These are phyloP conservation scores for Passerina amoena DNA, from an alignment of 2,113 vertebrate species.

Conservation along the genomic window DNA sequence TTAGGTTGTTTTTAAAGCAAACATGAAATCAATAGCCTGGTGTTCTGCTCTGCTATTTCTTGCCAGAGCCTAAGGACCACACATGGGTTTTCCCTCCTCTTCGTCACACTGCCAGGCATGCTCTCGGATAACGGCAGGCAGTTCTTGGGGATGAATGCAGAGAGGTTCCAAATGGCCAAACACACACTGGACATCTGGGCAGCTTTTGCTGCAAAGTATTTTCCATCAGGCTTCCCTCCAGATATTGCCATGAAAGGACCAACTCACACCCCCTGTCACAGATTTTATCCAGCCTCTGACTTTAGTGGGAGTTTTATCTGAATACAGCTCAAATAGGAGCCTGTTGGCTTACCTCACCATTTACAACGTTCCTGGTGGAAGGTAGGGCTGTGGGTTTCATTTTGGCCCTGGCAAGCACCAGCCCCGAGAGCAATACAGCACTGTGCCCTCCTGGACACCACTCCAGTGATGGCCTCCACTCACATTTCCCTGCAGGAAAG, in stretches of 20 bases:
- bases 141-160: neutral
- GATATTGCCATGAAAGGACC: slow-evolving; percentile 12
- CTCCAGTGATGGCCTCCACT: neutral
- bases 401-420: neutral
- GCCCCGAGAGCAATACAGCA: neutral
- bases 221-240: slow-evolving; percentile 40
- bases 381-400: neutral
- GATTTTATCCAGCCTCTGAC: neutral
- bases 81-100: slow-evolving; percentile 27
- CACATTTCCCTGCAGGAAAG: neutral
- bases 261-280: neutral
- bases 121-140: neutral
- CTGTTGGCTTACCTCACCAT: neutral
- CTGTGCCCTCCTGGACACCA: neutral
- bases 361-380: neutral
- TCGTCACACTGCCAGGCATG: slow-evolving; percentile 11
- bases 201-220: slow-evolving; percentile 38
- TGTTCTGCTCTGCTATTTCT: slow-evolving; percentile 55
- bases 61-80: slow-evolving; percentile 56
- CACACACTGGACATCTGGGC: slow-evolving; percentile 12
- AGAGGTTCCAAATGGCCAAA: slow-evolving; percentile 20
- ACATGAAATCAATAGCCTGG: slow-evolving; percentile 51
- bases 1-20: slow-evolving; percentile 70
- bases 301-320: slow-evolving; percentile 23
- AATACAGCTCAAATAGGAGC: neutral